phyloP scores from a whole-genome alignment of 2,888 invertebrate genomes.

The Epinotia ramella region DNA sequence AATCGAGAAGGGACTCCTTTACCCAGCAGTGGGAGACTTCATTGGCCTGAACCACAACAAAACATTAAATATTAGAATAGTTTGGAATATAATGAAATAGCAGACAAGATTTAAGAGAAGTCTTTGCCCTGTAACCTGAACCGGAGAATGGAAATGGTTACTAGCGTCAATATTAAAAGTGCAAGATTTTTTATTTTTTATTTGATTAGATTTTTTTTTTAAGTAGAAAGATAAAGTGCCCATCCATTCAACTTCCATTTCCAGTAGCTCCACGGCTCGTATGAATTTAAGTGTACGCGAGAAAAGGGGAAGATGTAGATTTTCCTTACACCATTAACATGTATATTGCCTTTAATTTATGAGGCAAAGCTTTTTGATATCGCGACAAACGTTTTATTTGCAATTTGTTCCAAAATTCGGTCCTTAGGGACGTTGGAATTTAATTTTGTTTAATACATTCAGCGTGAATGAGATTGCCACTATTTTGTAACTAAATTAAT shows the following conservation, averaged over 20 bases:
- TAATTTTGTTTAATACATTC: constrained; percentile 35
- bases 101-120: not conserved
- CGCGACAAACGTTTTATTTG: constrained; percentile 66
- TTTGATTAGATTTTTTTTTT: too few relatives aligned
- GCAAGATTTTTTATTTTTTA: too few relatives aligned
- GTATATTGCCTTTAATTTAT: constrained; percentile 80
- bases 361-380: constrained; percentile 69
- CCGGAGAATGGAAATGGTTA: not conserved
- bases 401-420: constrained; percentile 60
- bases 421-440: constrained; percentile 48
- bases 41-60: too few relatives aligned
- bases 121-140: not conserved
- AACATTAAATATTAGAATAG: too few relatives aligned
- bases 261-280: not conserved
- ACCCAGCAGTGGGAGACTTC: too few relatives aligned
- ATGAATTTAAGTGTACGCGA: constrained; percentile 55
- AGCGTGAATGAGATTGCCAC: not conserved
- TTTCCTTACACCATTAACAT: constrained; percentile 79
- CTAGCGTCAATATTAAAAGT: too few relatives aligned
- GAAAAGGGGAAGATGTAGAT: constrained; percentile 75
- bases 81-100: not conserved
- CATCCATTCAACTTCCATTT: constrained; percentile 49
- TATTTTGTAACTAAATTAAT: not conserved
- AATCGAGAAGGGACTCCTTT: too few relatives aligned
- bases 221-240: constrained; percentile 49